Base-by-base conservation (phyloP, 2,888 invertebrate species). In the Pyrrhia umbra region DNA sequence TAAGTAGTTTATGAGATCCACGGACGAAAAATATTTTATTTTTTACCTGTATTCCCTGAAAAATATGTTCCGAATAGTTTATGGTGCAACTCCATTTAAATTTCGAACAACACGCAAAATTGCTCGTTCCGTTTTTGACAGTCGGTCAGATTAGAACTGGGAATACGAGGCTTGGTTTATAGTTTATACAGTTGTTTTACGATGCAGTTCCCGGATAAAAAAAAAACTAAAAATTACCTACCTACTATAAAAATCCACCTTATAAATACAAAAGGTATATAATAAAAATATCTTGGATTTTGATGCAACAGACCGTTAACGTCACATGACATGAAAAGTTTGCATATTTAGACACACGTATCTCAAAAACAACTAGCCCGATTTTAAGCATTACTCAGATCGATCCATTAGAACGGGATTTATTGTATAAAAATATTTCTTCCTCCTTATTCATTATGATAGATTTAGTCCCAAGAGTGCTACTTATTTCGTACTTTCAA, bases 51-150 rank as follows among this genome's bases (percentile, higher is more conserved):
- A 30, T 30, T 30, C 13, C 1, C 9, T 10, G n/a, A 46, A 46
- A 64, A 25, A 65, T 30, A 2, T 68, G 30, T 20, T 15, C 9
- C 30, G 45, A 46, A 68, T 45, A 45, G 30, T 55, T 34, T 57
- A 45, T 16, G 23, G 10, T 23, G 21, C 25, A 40, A 20, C 20
- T 25, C 15, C 0, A 1, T 2, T 27, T 25, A 51, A 51, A 51
- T 23, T 39, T 10, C 1, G 18, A 21, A 64, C 40, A 47, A 13
- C 46, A 69, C 63, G 21, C 69, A 64, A 13, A 60, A 64, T 60
- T 46, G 58, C 45, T 9, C 23, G 40, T 40, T 60, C 9, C 25
- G 16, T 40, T 69, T 68, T 23, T 60, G 70, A 64, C 61, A 60
- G 61, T 18, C 60, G 2, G 25, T 40, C 25, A 42, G 68, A 68